Evolutionary conservation across 2,113 vertebrate genomes (phyloP), one percentile per base, ranked within the genome.

Genomic region (Trochalopteron elliotii): DNA sequence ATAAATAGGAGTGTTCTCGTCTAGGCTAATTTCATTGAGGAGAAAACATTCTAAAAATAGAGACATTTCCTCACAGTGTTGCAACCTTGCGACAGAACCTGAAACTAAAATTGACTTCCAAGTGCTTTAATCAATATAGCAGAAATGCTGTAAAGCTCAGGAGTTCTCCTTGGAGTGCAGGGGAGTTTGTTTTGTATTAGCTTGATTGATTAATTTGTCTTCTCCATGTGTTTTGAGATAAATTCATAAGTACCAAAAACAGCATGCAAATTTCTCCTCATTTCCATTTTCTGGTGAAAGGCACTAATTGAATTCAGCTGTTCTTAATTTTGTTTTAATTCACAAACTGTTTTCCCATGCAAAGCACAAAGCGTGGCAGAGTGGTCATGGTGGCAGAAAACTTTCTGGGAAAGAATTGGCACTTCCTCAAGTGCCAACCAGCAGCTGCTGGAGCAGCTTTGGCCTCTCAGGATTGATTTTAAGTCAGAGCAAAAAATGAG

Each of bases 191-290:
- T 83, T 93, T 91, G 37, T 88, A 84, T 85, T 67, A 82, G 25
- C 40, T 82, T 64, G 81, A 74, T 76, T 39, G 87, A 91, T 94
- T 89, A 84, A 89, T 89, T 94, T 65, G 42, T 89, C 84, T 69
- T 71, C 49, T 87, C 40, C 3, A 0, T 42, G 45, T 79, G 69
- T 89, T 84, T 93, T 82, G 74, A 84, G 70, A 42, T 69, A 35
- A 14, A 25, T 55, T 70, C 31, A 0, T 82, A 83, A 94, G 79
- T 49, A 86, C 40, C 61, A 72, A 35, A 84, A 95, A 60, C 42
- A 80, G 33, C 37, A 68, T 83, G 76, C 39, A 84, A 68, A 75
- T 89, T 75, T 47, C n/a, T 56, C 39, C 68, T 86, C 31, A 52
- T 91, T 92, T 89, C 56, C 52, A 71, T 78, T 81, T 89, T 55